Evolutionary conservation across 2,797 vertebrate species (phyloP).

Genomic region (Alfaro cultratus): DNA sequence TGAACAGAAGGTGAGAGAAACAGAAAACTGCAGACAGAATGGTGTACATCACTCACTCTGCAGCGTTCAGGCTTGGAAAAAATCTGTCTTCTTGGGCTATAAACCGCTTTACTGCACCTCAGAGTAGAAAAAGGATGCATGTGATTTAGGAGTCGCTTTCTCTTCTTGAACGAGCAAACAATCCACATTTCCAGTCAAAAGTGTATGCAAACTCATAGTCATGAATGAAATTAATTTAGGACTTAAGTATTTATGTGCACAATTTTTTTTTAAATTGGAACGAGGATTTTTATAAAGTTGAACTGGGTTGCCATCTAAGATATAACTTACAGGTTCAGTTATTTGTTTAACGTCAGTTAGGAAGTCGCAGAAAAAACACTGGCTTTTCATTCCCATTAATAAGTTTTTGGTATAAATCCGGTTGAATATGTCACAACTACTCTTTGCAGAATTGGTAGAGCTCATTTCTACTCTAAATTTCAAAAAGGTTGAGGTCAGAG

Average conservation of each 20-base stretch:
- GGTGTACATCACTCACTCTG: slow-evolving; percentile 14
- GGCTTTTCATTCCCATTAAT: neutral
- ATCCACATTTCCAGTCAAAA: neutral
- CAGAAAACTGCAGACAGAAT: slow-evolving; percentile 23
- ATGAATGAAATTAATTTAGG: neutral
- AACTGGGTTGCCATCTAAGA: neutral
- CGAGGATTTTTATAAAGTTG: neutral
- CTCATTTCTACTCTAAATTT: neutral
- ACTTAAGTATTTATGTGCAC: neutral
- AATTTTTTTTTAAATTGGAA: slow-evolving; percentile 1
- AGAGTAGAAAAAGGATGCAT: slow-evolving; percentile 15
- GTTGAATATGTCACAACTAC: neutral
- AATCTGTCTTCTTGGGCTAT: slow-evolving; percentile 21
- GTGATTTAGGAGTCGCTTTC: neutral
- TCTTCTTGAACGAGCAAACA: neutral
- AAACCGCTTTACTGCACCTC: slow-evolving; percentile 23
- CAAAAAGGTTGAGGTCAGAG: neutral
- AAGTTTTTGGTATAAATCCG: neutral
- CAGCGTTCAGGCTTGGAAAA: slow-evolving; percentile 15
- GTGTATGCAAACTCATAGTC: neutral
- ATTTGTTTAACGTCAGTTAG: neutral
- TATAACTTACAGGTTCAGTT: neutral
- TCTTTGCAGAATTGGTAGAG: neutral
- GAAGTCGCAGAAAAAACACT: neutral
- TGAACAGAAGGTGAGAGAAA: slow-evolving; percentile 5